A percentile compares a stretch with the other conserved stretches of the same genome.
Conservation (phyloP, 2,797 vertebrate species). For the Sparus aurata region DNA sequence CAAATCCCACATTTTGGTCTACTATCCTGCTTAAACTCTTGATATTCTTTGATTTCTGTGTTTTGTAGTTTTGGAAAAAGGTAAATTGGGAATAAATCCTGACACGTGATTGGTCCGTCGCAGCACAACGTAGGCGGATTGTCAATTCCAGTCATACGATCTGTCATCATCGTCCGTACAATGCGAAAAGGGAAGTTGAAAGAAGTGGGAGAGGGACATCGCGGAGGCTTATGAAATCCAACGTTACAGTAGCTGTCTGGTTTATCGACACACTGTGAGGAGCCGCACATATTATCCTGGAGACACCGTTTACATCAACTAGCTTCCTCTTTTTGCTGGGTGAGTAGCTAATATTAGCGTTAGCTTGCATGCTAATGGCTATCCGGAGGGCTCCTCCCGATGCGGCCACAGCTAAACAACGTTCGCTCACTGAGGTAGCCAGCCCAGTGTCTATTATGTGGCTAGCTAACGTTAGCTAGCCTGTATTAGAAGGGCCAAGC, state of each 20-base stretch:
- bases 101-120: constrained; percentile 67
- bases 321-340: constrained; percentile 48
- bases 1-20: rapidly evolving
- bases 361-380: constrained; percentile 60
- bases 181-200: constrained; percentile 85
- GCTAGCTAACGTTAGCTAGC: constrained; percentile 55
- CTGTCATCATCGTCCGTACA: constrained; percentile 82
- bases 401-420: constrained; percentile 58
- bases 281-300: constrained; percentile 24
- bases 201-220: constrained; percentile 79
- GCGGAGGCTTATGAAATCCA: constrained; percentile 66
- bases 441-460: constrained; percentile 48
- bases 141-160: constrained; percentile 80
- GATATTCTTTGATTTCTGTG: neutral
- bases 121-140: constrained; percentile 59
- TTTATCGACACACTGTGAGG: constrained; percentile 36
- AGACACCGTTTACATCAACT: constrained; percentile 13
- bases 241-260: constrained; percentile 24
- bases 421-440: constrained; percentile 43
- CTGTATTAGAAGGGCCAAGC: constrained; percentile 48
- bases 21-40: neutral
- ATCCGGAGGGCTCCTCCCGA: constrained; percentile 72
- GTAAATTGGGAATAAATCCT: constrained; percentile 40
- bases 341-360: constrained; percentile 59
- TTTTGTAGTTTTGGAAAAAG: neutral